Percentiles rank a stretch among this genome's conserved stretches.
Evolutionary conservation across 1,140 invertebrate species (phyloP).

Genomic region (Ganaspis sp.): DNA sequence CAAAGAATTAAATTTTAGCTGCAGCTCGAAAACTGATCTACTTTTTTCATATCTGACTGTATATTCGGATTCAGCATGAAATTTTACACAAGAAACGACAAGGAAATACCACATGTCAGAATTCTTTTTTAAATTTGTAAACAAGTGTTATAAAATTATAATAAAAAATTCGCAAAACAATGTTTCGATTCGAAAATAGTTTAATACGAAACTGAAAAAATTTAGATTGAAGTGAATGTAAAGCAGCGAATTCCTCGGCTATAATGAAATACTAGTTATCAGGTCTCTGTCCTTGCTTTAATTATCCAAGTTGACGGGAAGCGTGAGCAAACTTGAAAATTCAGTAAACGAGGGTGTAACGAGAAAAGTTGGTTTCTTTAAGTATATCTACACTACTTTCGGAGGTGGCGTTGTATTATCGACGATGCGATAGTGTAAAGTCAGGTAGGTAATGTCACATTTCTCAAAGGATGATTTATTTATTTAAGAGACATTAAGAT

Average conservation of each 20-base stretch:
- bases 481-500: slow-evolving; percentile 13
- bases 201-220: background rate
- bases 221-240: background rate
- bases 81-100: too few species aligned
- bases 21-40: too few species aligned
- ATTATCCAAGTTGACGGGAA: background rate
- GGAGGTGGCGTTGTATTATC: background rate
- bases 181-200: background rate
- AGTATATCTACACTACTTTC: background rate
- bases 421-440: background rate
- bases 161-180: too few species aligned
- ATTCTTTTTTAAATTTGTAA: too few species aligned
- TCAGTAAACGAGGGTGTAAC: background rate
- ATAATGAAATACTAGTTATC: background rate
- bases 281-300: background rate
- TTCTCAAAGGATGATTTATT: slow-evolving; percentile 12
- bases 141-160: too few species aligned
- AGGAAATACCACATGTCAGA: too few species aligned
- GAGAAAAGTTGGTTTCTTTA: slow-evolving; percentile 21
- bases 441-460: background rate
- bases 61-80: too few species aligned
- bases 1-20: too few species aligned
- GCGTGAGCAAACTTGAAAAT: slow-evolving; percentile 23
- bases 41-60: too few species aligned
- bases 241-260: too few species aligned